phyloP scores from a whole-genome alignment of 2,113 vertebrate genomes.

The Dromiciops gliroides region DNA sequence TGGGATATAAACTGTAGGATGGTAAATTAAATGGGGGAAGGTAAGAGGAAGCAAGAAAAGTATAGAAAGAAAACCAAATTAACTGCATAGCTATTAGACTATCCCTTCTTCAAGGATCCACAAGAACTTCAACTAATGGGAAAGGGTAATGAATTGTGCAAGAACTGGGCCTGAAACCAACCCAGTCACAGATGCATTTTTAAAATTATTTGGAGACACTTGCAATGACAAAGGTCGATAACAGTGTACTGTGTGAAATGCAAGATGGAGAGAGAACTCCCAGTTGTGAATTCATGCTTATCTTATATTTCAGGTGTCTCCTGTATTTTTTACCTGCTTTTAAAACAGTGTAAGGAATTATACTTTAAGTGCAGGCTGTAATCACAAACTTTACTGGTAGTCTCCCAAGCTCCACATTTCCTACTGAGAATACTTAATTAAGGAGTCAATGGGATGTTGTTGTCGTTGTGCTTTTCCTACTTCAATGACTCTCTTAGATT shows the following conservation, averaged over 20 bases:
- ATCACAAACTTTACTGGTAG: slow-evolving; percentile 41
- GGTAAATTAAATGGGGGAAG: neutral
- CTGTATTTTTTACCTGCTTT: slow-evolving; percentile 2
- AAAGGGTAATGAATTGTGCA: neutral
- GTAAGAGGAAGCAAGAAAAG: neutral
- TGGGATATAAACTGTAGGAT: neutral
- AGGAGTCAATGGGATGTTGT: slow-evolving; percentile 19
- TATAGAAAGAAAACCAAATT: neutral
- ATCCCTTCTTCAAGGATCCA: neutral
- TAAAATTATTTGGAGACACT: neutral
- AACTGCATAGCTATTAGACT: neutral
- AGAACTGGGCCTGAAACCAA: neutral
- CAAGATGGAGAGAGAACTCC: neutral
- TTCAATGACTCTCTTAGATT: neutral
- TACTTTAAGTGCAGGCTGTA: slow-evolving; percentile 58
- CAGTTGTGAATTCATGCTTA: slow-evolving; percentile 22
- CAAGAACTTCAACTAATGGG: neutral
- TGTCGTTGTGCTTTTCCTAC: slow-evolving; percentile 57
- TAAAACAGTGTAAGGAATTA: slow-evolving; percentile 6
- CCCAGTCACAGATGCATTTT: neutral
- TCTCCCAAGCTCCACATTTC: slow-evolving; percentile 46
- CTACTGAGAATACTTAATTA: slow-evolving; percentile 73
- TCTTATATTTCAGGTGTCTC: neutral
- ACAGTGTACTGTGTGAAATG: neutral
- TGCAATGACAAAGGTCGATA: neutral